phyloP scores from a whole-genome alignment of 2,888 invertebrate genomes.

The Amphipoea lucens region DNA sequence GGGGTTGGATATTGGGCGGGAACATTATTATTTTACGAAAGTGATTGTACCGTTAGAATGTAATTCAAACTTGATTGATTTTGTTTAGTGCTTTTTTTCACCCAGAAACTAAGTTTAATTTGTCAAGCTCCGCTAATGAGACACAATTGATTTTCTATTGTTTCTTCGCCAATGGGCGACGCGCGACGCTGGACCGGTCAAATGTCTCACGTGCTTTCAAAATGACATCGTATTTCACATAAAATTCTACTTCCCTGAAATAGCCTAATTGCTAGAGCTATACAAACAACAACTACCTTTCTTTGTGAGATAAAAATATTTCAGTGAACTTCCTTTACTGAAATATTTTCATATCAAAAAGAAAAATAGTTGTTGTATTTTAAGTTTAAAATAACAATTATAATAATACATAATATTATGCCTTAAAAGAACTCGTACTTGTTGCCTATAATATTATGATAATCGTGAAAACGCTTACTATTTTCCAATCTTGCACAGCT shows the following conservation, averaged over 20 bases:
- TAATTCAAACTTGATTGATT: no score
- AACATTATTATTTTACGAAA: conserved; percentile 1
- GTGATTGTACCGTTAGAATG: neutral
- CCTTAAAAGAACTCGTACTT: neutral
- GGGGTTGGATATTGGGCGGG: conserved; percentile 28
- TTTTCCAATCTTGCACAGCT: neutral
- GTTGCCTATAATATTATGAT: neutral
- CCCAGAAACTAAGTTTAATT: neutral
- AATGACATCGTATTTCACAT: neutral
- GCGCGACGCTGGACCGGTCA: no score
- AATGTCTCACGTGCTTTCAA: neutral
- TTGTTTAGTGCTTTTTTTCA: neutral
- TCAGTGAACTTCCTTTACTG: no score
- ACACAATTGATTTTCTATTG: no score
- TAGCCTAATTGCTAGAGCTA: neutral
- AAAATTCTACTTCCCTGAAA: neutral
- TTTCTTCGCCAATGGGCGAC: no score
- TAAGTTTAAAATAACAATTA: neutral
- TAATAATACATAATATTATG: neutral
- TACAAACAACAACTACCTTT: neutral
- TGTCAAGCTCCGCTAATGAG: no score
- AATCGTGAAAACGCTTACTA: neutral
- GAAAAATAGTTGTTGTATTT: neutral
- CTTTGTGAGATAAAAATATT: neutral
- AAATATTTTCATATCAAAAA: neutral